Base-by-base conservation (phyloP, 2,797 vertebrate genomes). In the Danionella dracula region DNA sequence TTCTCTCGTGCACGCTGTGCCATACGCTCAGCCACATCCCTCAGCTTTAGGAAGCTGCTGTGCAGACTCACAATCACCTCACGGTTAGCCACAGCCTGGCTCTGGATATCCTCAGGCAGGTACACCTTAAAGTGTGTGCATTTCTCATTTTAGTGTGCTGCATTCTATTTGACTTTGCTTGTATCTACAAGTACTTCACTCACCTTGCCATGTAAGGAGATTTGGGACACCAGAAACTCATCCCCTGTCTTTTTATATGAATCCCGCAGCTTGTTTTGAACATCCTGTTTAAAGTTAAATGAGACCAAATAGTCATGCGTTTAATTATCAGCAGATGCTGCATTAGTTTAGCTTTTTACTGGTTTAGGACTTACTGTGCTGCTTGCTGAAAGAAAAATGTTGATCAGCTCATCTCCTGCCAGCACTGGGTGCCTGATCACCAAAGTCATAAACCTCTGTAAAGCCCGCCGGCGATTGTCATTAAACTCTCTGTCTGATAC, bases 391-490 rank as follows among this genome's bases (percentile, higher is more conserved):
- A 99, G 89, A 61, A 99, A 99, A 58, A 94, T 91, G 80, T 91
- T 94, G 70, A 99, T 81, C 63, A 95, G 83, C 38, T 92, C 89
- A 4, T 98, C 97, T 79, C 95, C 91, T 0, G 91, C 94, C 82
- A 99, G 95, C 17, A 93, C 90, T 0, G 94, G 97, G 60, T 99
- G 97, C 8, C 93, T 90, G 1, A 93, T 91, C 79, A 99, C 92
- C 79, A 98, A 77, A 82, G 97, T 99, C 42, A 97, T 86, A 41
- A 99, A 99, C 41, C 96, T 87, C 68, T 85, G 82, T 46, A 99
- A 86, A 0, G 92, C 95, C 0, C 95, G 91, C 61, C 96, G 87
- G 65, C 97, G 86, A 0, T 90, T 91, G 42, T 98, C 96, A 0
- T 99, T 98, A 85, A 99, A 99, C 38, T 98, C 94, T 0, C 92